Evolutionary conservation across 1,140 invertebrate genomes (phyloP), one percentile per base, ranked within the genome.

Genomic region (Trachymyrmex cornetzi): DNA sequence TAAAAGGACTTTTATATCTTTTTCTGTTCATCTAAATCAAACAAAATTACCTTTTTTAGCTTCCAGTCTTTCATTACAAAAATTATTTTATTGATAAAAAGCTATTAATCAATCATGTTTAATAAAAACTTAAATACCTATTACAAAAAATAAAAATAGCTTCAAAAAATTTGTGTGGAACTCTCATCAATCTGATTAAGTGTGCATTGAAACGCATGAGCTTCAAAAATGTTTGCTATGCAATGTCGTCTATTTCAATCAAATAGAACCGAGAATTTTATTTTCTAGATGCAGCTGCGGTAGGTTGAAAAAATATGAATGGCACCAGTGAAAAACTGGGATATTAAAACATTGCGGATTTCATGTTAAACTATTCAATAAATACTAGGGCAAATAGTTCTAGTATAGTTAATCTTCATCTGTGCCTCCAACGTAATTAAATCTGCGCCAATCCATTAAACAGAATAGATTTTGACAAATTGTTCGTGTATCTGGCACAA

Each of bases 371-470:
- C 2, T 30, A 44, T 14, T 3, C 7, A 77, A 82, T 74, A 57
- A 74, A 82, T 74, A 44, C 24, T 55, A 48, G 22, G 14, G n/a
- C n/a, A 75, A 84, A 38, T 75, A 34, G 74, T 84, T 74, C 19
- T n/a, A 6, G 11, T 57, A 48, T 6, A 61, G n/a, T 55, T 27
- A 38, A 38, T 34, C 38, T 84, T 84, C 14, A 63, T 61, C 27
- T 57, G n/a, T 22, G 27, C 38, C 55, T 84, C 75, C 55, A 30
- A 1, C 19, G 14, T 75, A 59, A 84, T 75, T 84, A 61, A 82
- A 74, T 82, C 12, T 9, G 11, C 3, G 2, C 44, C 14, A 14
- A 74, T 72, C 38, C 24, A 82, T 84, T 61, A 84, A 84, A 84
- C 14, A 30, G 38, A 84, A 50, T 69, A 22, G 66, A 86, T 81